Base-by-base conservation (phyloP, 2,888 invertebrate species). In the Epirrita christyi region DNA sequence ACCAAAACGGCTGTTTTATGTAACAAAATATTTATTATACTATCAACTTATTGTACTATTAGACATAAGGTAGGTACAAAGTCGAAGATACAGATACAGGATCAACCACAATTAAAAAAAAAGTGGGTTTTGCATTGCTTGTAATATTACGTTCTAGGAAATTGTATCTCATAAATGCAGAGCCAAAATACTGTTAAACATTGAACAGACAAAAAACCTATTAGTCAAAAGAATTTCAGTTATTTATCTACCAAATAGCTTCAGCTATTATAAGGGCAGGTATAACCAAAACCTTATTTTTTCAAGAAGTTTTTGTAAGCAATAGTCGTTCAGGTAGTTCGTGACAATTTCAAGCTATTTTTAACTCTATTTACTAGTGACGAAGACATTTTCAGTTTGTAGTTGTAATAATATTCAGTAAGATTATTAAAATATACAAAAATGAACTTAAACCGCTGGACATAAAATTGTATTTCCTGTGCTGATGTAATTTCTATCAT, bases 281-380 rank as follows among this genome's bases (percentile, higher is more conserved):
- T 37, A 14, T 21, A 7, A 27, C 14, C 8, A 10, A 11, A 40
- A n/a, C 47, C 28, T 28, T 14, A 9, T 38, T 55, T 48, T 48
- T 48, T 51, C 27, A 46, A 32, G 21, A 43, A n/a, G 15, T 40
- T 42, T 55, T 49, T 49, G 11, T 14, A 28, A 36, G n/a, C 7
- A 15, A 41, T 10, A 10, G 2, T 29, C 6, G 8, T 51, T 21
- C 55, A 57, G 57, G 47, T 57, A 57, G 57, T 27, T 38, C 2
- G 1, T 13, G 21, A 2, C n/a, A 37, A 4, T 9, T 51, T 50
- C n/a, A 52, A 38, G 21, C 52, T 11, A 44, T 10, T 52, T 40
- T 21, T 13, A 37, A 45, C 45, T 38, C 9, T 45, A 40, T 40
- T 29, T 0, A 6, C 38, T 6, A 14, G 38, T 38, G 0, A 29